phyloP scores from a whole-genome alignment of 1,140 invertebrate species.

The Mactra quadrangularis region DNA sequence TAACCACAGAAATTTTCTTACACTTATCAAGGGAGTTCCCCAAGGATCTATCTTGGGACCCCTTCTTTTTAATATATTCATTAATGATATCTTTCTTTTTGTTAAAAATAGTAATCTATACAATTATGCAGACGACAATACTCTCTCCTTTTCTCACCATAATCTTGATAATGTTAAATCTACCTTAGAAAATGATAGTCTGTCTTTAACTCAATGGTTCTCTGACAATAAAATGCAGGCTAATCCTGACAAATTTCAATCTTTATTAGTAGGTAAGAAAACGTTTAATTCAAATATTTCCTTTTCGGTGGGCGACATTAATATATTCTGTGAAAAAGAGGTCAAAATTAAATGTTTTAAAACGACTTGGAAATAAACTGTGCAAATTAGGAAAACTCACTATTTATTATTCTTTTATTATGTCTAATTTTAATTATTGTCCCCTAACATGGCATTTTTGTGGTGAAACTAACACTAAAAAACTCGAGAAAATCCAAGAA shows the following conservation, averaged over 20 bases:
- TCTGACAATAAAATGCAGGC: slow-evolving; percentile 34
- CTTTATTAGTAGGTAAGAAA: neutral
- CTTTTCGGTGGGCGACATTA: neutral
- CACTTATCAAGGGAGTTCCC: neutral
- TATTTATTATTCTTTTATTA: slow-evolving; percentile 42
- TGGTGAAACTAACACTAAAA: slow-evolving; percentile 27
- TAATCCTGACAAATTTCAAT: slow-evolving; percentile 27
- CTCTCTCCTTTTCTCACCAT: slow-evolving; percentile 7
- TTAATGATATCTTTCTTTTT: slow-evolving; percentile 40
- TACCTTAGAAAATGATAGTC: slow-evolving; percentile 1
- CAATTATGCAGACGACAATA: slow-evolving; percentile 45
- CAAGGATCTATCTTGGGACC: slow-evolving; percentile 22
- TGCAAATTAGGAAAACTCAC: slow-evolving; percentile 26
- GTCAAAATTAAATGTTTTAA: slow-evolving; percentile 23
- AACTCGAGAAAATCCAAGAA: slow-evolving; percentile 47
- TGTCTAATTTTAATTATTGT: slow-evolving; percentile 52
- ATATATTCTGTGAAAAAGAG: neutral
- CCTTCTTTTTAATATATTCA: slow-evolving; percentile 19
- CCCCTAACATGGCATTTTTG: slow-evolving; percentile 43
- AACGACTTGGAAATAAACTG: neutral
- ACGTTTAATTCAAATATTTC: neutral
- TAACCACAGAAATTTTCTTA: neutral
- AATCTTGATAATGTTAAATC: neutral
- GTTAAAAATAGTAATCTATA: slow-evolving; percentile 1
- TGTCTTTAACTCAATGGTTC: slow-evolving; percentile 13